Evolutionary conservation across 2,888 invertebrate genomes (phyloP).

Genomic region (Diaperis boleti): DNA sequence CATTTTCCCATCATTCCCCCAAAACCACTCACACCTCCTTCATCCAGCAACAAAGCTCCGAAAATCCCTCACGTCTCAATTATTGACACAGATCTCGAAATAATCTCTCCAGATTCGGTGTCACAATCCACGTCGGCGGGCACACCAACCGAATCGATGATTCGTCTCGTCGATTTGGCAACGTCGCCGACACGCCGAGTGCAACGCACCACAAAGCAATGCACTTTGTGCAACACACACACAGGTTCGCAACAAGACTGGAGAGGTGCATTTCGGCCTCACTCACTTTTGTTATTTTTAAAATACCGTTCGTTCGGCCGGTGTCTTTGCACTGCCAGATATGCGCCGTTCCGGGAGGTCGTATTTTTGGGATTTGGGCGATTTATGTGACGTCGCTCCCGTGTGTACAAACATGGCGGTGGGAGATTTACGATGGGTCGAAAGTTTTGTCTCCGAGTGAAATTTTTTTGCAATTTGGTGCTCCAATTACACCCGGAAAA

Average conservation of each 20-base stretch:
- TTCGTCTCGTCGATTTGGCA: conserved; percentile 20
- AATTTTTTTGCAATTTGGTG: too few relatives aligned
- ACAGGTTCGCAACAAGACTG: conserved; percentile 14
- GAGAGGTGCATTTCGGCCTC: conserved; percentile 23
- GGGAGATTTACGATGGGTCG: too few relatives aligned
- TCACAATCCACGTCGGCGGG: not conserved
- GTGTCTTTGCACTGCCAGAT: conserved; percentile 36
- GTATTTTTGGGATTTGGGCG: conserved; percentile 23
- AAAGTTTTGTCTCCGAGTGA: too few relatives aligned
- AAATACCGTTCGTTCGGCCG: conserved; percentile 21
- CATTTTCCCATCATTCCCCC: too few relatives aligned
- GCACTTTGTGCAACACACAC: conserved; percentile 22
- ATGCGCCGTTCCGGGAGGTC: conserved; percentile 6
- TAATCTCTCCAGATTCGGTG: not conserved
- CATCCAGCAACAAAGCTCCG: too few relatives aligned
- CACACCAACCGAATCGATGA: conserved; percentile 19
- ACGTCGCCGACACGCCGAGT: conserved; percentile 11
- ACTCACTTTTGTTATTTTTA: conserved; percentile 37
- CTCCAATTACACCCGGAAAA: too few relatives aligned
- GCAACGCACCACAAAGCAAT: conserved; percentile 32
- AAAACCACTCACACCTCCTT: too few relatives aligned
- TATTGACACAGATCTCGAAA: not conserved
- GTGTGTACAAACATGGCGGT: too few relatives aligned
- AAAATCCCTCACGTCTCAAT: too few relatives aligned
- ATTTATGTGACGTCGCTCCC: not conserved